phyloP scores from a whole-genome alignment of 2,888 invertebrate genomes.

The Pycnomerus fuliginosus region DNA sequence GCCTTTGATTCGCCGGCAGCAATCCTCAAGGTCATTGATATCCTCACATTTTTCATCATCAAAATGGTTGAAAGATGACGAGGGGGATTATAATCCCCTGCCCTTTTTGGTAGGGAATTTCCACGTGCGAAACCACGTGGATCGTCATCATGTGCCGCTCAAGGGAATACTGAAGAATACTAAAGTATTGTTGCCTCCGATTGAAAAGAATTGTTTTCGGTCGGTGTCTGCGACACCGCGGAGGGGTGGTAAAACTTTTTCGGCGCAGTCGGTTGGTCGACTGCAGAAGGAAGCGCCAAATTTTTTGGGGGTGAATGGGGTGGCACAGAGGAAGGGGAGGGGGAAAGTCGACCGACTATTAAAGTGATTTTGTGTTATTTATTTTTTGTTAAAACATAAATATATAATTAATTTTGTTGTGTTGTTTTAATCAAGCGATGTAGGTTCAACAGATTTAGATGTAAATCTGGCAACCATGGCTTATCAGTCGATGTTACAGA shows the following conservation, averaged over 20 bases:
- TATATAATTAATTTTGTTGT: no score
- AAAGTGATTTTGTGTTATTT: no score
- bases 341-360: no score
- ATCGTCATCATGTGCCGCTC: no score
- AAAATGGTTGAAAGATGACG: constrained; percentile 24
- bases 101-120: constrained; percentile 36
- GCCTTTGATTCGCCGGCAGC: constrained; percentile 13
- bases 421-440: no score
- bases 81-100: constrained; percentile 39
- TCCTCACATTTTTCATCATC: constrained; percentile 19
- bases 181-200: constrained; percentile 42
- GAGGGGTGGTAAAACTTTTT: constrained; percentile 23
- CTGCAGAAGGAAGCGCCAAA: no score
- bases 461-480: no score
- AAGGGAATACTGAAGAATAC: constrained; percentile 30
- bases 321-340: no score
- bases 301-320: no score
- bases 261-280: constrained; percentile 23
- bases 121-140: constrained; percentile 5
- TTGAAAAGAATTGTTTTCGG: constrained; percentile 37
- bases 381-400: no score
- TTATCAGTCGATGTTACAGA: no score
- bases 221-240: constrained; percentile 46
- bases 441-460: no score
- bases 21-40: constrained; percentile 14